phyloP scores from a whole-genome alignment of 2,797 vertebrate genomes.

The Coregonus sp. region DNA sequence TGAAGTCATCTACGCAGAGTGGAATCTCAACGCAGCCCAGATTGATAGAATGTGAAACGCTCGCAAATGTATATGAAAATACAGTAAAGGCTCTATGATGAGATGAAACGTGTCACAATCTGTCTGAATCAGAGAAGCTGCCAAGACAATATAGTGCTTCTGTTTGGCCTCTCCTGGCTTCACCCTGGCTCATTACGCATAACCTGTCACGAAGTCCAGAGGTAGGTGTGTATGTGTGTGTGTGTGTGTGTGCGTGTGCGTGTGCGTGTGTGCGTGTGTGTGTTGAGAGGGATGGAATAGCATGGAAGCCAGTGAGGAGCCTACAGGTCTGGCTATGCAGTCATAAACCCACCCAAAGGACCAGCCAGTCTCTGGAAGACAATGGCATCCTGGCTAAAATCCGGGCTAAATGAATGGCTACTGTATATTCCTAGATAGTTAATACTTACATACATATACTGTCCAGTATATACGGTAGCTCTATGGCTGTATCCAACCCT shows the following conservation, averaged over 20 bases:
- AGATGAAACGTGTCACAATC: slow-evolving; percentile 25
- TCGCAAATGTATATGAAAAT: slow-evolving; percentile 17
- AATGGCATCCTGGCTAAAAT: neutral
- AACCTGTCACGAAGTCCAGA: neutral
- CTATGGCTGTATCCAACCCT: neutral
- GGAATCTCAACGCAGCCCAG: slow-evolving; percentile 25
- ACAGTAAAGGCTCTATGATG: slow-evolving; percentile 12
- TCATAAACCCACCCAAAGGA: slow-evolving; percentile 23
- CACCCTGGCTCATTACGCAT: neutral
- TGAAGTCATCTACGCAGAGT: slow-evolving; percentile 55
- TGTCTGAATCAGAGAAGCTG: slow-evolving; percentile 7
- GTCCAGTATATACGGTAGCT: neutral
- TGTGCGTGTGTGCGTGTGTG: slow-evolving; percentile 16
- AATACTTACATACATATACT: too few species aligned
- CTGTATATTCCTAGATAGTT: too few species aligned
- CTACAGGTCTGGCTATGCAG: slow-evolving; percentile 36
- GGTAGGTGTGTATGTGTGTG: neutral
- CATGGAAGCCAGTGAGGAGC: slow-evolving; percentile 39
- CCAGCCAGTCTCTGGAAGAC: neutral
- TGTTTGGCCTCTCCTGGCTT: neutral
- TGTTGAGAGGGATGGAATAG: slow-evolving; percentile 27
- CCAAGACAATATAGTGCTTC: slow-evolving; percentile 10
- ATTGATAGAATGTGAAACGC: slow-evolving; percentile 36
- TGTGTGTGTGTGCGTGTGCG: slow-evolving; percentile 2
- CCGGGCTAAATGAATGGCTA: slow-evolving; percentile 29